These are phyloP conservation scores for Chaetops frenatus DNA, from an alignment of 2,113 vertebrate genomes.

Conservation along the genomic window DNA sequence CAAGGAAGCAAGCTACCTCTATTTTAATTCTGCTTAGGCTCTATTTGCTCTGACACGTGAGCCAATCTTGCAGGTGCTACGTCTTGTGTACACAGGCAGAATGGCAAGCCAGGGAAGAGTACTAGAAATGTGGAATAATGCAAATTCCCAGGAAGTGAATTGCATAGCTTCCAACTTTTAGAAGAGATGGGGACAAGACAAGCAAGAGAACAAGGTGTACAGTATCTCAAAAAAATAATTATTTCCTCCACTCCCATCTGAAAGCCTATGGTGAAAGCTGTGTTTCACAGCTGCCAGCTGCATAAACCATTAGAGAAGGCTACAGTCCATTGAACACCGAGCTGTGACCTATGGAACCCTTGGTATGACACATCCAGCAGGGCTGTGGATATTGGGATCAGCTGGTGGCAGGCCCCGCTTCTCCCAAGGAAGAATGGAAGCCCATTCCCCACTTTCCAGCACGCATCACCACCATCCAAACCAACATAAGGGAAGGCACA, in stretches of 20 bases:
- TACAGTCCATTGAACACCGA: not conserved
- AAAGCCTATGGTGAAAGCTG: not conserved
- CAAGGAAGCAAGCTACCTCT: not conserved
- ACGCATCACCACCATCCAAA: not conserved
- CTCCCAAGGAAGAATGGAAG: not conserved
- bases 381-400: not conserved
- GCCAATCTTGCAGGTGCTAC: not conserved
- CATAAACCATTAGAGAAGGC: not conserved
- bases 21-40: slow-evolving; percentile 34
- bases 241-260: not conserved
- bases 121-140: slow-evolving; percentile 24
- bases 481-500: not conserved
- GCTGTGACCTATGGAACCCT: not conserved
- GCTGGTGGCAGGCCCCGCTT: not conserved
- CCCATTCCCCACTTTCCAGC: not conserved
- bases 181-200: not conserved
- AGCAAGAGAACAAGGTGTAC: not conserved
- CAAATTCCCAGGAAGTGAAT: not conserved
- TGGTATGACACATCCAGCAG: not conserved
- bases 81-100: not conserved
- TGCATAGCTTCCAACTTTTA: slow-evolving; percentile 16
- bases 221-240: not conserved
- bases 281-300: not conserved
- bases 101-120: slow-evolving; percentile 30
- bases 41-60: not conserved